Base-by-base conservation (phyloP, 2,888 invertebrate genomes). In the Luperina nickerlii region DNA sequence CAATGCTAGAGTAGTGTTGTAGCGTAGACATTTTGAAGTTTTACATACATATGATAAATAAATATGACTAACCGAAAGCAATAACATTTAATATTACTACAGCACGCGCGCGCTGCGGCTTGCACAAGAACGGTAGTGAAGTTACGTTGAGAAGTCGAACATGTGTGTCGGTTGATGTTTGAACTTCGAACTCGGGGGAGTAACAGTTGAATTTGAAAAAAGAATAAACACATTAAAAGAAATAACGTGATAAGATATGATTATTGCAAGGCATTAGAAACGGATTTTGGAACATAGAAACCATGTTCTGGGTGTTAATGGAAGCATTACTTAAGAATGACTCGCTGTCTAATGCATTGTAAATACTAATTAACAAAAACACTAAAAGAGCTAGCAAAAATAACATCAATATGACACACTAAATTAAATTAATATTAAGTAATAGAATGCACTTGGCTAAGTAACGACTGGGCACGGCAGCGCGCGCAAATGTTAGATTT, bases 11-110 rank as follows among this genome's bases (percentile, higher is more conserved):
- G 96, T 96, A 96, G 96, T 93, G 90, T 85, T 86, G 95, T 96
- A 96, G 96, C 91, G 96, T 96, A 96, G 96, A 92, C 91, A 96
- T 96, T 96, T 96, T 96, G 96, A 97, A 96, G 94, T 96, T 96
- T 97, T 97, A 97, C 96, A 96, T 96, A 88, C 85, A 87, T 91
- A 92, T 93, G 71, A 94, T 93, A 93, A 94, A 94, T 91, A 93
- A 92, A 92, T 92, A 94, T 94, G 93, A 96, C 93, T 96, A 96
- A 96, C 95, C 95, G 94, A 96, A 96, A 96, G 96, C 96, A 96
- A 96, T 96, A 96, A 96, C 92, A 91, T 94, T 88, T 94, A 93
- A 90, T 91, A 93, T 93, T 86, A 89, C 89, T 90, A 90, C 92
- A 92, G 95, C 94, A 94, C 94, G 95, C 96, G 96, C 95, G 96